These are phyloP conservation scores for Lagocephalus sceleratus DNA, from an alignment of 2,797 vertebrate species.

Conservation along the genomic window DNA sequence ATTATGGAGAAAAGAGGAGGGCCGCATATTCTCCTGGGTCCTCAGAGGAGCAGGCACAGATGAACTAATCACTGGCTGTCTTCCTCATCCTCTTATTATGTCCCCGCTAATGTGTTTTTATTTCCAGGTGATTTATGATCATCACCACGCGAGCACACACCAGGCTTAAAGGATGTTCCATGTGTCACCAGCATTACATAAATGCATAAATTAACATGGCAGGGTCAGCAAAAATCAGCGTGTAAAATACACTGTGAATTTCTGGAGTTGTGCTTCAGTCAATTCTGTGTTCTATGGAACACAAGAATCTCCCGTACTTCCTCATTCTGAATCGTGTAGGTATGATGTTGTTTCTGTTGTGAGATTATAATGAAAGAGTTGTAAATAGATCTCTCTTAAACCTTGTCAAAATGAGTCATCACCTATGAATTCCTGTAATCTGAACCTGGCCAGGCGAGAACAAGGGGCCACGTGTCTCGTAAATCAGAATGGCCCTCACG, in stretches of 20 bases:
- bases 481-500: slow-evolving; percentile 28
- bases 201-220: neutral
- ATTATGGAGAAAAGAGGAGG: slow-evolving; percentile 41
- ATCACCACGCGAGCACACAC: neutral
- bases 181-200: neutral
- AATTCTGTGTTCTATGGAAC: too few species aligned
- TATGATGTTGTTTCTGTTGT: neutral
- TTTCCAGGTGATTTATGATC: neutral
- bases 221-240: neutral
- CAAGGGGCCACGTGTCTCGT: neutral
- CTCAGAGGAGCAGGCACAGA: slow-evolving; percentile 41
- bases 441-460: neutral
- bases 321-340: neutral
- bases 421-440: slow-evolving; percentile 15
- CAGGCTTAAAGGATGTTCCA: neutral
- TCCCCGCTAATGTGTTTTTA: slow-evolving; percentile 2
- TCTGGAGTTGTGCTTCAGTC: neutral
- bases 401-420: slow-evolving; percentile 1
- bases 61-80: slow-evolving; percentile 41
- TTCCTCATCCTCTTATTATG: slow-evolving; percentile 16
- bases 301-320: neutral
- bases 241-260: neutral
- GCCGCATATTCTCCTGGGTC: slow-evolving; percentile 37
- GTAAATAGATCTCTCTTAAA: neutral
- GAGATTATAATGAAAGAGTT: neutral